Base-by-base conservation (phyloP, 1,140 invertebrate genomes). In the Periplaneta americana region DNA sequence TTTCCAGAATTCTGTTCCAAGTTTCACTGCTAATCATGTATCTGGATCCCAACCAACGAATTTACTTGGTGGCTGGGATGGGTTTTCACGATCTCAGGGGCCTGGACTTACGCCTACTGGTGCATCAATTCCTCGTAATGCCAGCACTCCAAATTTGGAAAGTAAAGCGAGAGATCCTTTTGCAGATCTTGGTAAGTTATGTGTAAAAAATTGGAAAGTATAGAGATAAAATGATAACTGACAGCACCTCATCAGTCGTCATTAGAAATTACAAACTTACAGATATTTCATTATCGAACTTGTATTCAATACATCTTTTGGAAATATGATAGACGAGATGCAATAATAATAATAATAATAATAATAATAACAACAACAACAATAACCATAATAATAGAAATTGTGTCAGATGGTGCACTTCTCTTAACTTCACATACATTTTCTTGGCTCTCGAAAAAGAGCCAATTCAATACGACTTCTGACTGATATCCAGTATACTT, bases 101-200 rank as follows among this genome's bases (percentile, higher is more conserved):
- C 17, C 32, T 11, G 85, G 87, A 9, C 34, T 37, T 31, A 28
- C 31, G 13, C 34, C 34, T n/a, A 78, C 77, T 36, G 18, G 34
- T 34, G 1, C 76, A 6, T 78, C 76, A 37, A 80, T 80, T 5
- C 80, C 81, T 34, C 85, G 91, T 34, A 92, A 92, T 85, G 88
- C 91, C 11, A 92, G 91, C 80, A 90, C 91, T 33, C 91, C 91
- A 2, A 92, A 92, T 85, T 89, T 92, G 22, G 88, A 88, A 11
- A 87, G 88, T 15, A 88, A 88, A 74, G 87, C 84, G 31, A 88
- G 88, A 74, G 92, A 92, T 86, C 90, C 90, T 8, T 92, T 92
- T 82, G 89, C 90, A 33, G 91, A 91, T 85, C 85, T 92, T 9
- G 88, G 86, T 82, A 32, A 82, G 81, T 74, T 15, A n/a, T n/a